Evolutionary conservation across 2,113 vertebrate species (phyloP).

Genomic region (Corvus moneduloides): DNA sequence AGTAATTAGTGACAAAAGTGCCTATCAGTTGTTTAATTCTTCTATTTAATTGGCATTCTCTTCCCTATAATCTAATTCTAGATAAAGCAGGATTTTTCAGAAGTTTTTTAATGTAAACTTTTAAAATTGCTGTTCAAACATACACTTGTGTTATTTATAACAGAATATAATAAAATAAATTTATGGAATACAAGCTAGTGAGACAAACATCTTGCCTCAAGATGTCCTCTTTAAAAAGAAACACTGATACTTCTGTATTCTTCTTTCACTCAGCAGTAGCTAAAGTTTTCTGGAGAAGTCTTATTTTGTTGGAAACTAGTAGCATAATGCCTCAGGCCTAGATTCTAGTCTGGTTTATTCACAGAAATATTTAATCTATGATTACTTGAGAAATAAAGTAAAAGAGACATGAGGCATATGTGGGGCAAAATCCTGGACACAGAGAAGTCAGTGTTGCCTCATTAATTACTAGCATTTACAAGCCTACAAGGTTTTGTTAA

Average conservation of each 20-base stretch:
- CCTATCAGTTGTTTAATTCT: neutral
- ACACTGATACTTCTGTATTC: neutral
- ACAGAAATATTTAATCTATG: neutral
- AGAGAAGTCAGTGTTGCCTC: neutral
- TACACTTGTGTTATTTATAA: neutral
- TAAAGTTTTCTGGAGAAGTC: neutral
- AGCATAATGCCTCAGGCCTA: neutral
- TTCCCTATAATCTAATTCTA: neutral
- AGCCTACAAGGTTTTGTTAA: neutral
- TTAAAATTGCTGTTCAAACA: neutral
- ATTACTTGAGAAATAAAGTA: neutral
- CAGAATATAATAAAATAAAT: neutral
- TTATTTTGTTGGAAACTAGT: neutral
- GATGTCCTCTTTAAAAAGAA: neutral
- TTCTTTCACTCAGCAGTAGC: neutral
- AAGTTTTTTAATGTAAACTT: neutral
- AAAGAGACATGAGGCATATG: neutral
- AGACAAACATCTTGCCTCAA: neutral
- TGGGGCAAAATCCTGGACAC: neutral
- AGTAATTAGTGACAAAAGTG: neutral
- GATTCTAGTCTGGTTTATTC: neutral
- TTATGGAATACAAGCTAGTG: neutral
- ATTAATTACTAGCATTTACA: neutral
- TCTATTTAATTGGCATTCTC: neutral
- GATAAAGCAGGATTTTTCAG: neutral